A percentile compares a stretch with the other conserved stretches of the same genome.
phyloP scores from a whole-genome alignment of 2,888 invertebrate genomes.

The Drosophila anceps region DNA sequence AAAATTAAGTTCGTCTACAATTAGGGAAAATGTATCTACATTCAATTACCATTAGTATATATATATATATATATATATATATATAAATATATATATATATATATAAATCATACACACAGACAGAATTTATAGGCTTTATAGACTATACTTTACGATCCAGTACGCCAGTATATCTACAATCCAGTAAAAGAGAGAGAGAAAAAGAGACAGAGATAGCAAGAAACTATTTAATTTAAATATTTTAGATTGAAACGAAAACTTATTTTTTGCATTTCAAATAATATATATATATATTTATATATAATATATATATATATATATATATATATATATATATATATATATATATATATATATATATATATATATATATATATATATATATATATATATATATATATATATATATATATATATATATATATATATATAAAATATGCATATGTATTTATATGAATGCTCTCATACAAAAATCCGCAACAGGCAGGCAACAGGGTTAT shows the following conservation, averaged over 20 bases:
- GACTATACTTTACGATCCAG: too few species aligned
- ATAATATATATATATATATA: neutral
- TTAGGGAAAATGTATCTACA: conserved; percentile 51
- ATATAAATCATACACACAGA: conserved; percentile 34
- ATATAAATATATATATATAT: conserved; percentile 14
- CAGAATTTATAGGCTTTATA: too few species aligned
- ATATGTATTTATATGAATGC: neutral
- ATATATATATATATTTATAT: neutral
- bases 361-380: neutral
- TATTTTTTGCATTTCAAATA: neutral
- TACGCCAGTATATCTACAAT: neutral
- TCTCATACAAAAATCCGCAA: conserved; percentile 41
- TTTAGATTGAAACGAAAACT: neutral
- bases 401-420: neutral
- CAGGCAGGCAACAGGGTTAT: conserved; percentile 59
- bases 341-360: neutral
- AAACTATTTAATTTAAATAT: neutral
- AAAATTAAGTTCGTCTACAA: conserved; percentile 8
- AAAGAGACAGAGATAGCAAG: neutral
- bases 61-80: conserved; percentile 5
- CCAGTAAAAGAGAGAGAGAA: neutral
- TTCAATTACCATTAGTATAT: conserved; percentile 14
- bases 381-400: too few species aligned
- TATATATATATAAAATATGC: neutral
- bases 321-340: neutral